phyloP scores from a whole-genome alignment of 2,888 invertebrate species.

The Embidobia sp. region DNA sequence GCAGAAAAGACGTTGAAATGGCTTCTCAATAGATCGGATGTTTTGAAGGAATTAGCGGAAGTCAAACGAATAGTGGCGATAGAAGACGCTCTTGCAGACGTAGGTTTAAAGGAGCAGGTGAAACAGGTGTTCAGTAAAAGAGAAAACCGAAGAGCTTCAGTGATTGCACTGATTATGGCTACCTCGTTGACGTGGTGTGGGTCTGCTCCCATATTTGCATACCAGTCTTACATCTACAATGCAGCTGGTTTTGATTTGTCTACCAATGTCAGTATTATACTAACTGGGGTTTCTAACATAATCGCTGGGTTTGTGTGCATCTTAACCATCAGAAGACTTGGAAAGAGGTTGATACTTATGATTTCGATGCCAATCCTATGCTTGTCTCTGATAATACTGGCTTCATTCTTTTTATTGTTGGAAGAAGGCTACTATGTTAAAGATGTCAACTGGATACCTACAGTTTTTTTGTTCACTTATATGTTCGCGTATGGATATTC shows the following conservation, averaged over 20 bases:
- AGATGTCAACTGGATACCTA: conserved; percentile 74
- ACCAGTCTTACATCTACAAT: conserved; percentile 75
- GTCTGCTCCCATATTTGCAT: conserved; percentile 76
- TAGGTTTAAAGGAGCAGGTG: conserved; percentile 63
- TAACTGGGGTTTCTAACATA: conserved; percentile 74
- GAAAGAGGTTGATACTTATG: conserved; percentile 75
- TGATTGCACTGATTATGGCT: conserved; percentile 74
- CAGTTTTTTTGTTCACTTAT: conserved; percentile 75
- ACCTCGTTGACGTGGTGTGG: conserved; percentile 76
- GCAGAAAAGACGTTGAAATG: conserved; percentile 67
- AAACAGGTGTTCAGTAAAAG: conserved; percentile 62
- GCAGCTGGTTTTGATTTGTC: conserved; percentile 74
- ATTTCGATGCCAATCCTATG: conserved; percentile 73
- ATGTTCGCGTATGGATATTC: conserved; percentile 76
- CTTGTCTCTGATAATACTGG: conserved; percentile 70
- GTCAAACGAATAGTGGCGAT: conserved; percentile 75
- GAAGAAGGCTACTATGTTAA: conserved; percentile 71
- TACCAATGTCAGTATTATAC: conserved; percentile 72
- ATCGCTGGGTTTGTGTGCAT: conserved; percentile 75
- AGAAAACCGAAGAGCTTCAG: conserved; percentile 72
- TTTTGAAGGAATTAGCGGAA: conserved; percentile 77
- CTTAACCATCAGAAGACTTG: conserved; percentile 71
- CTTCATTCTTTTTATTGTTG: conserved; percentile 73
- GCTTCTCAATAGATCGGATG: conserved; percentile 76
- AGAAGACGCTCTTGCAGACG: conserved; percentile 68